These are phyloP conservation scores for Sylvilagus bachmani DNA, from an alignment of 2,113 vertebrate species.

Conservation along the genomic window DNA sequence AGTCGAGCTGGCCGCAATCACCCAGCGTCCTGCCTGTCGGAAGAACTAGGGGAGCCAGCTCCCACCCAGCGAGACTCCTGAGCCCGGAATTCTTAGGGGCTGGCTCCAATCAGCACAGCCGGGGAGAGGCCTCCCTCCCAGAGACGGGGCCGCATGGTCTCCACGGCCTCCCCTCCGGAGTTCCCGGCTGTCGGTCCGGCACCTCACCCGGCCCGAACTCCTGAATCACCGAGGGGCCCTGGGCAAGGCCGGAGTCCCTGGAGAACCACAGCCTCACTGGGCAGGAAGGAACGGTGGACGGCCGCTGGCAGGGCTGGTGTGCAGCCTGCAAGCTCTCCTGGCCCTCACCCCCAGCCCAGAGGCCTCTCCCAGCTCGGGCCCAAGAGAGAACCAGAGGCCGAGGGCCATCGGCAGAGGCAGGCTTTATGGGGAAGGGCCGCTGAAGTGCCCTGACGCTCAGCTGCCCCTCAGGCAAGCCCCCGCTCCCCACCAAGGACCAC, in stretches of 20 bases:
- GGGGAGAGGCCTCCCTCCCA: not conserved
- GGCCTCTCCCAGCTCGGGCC: not conserved
- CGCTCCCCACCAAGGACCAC: not conserved
- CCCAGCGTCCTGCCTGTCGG: not conserved
- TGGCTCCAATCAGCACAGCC: not conserved
- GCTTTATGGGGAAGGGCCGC: not conserved
- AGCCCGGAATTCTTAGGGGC: not conserved
- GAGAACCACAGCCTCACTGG: too few species aligned
- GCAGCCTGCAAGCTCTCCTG: not conserved
- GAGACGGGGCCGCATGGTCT: not conserved
- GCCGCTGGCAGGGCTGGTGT: not conserved
- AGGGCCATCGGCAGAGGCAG: accelerated
- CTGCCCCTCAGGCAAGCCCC: not conserved
- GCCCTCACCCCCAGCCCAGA: not conserved
- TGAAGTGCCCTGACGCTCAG: not conserved
- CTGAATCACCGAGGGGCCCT: not conserved
- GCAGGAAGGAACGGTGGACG: not conserved
- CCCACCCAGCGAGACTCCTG: not conserved
- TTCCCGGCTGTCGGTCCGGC: not conserved
- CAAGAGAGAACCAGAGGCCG: not conserved
- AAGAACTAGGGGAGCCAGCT: not conserved
- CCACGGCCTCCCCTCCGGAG: not conserved
- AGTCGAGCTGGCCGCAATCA: not conserved
- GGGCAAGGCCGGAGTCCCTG: not conserved
- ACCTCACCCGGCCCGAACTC: too few species aligned